Conservation (phyloP, 2,797 vertebrate species). For the Ceryle rudis region DNA sequence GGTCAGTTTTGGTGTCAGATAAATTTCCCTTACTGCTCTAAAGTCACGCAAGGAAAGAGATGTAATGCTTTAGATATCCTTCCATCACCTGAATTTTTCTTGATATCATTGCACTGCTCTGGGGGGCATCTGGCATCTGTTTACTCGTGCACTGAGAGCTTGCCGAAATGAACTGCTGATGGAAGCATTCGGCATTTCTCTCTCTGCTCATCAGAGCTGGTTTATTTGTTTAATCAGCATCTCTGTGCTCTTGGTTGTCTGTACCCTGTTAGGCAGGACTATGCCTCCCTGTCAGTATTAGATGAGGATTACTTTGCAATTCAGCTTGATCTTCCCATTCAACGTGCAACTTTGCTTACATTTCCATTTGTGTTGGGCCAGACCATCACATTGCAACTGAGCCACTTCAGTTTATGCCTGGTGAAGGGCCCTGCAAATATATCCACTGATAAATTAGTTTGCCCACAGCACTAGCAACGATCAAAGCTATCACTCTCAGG, state of each 20-base stretch:
- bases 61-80: background rate
- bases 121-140: background rate
- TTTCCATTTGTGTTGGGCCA: background rate
- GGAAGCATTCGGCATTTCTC: slow-evolving; percentile 12
- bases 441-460: background rate
- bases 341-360: background rate
- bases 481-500: background rate
- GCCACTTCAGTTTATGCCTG: background rate
- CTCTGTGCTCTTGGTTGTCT: slow-evolving; percentile 17
- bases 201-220: slow-evolving; percentile 28
- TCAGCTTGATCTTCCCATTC: slow-evolving; percentile 37
- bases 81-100: background rate
- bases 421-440: background rate
- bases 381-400: background rate
- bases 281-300: background rate
- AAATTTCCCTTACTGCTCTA: background rate
- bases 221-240: slow-evolving; percentile 58
- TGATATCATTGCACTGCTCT: background rate
- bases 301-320: slow-evolving; percentile 20
- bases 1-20: background rate
- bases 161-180: slow-evolving; percentile 56
- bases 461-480: background rate
- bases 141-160: background rate
- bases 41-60: background rate
- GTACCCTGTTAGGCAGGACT: background rate